Percentiles rank a stretch among this genome's conserved stretches.
These are phyloP conservation scores for Meteorus colon DNA, from an alignment of 2,888 invertebrate species.

Conservation along the genomic window DNA sequence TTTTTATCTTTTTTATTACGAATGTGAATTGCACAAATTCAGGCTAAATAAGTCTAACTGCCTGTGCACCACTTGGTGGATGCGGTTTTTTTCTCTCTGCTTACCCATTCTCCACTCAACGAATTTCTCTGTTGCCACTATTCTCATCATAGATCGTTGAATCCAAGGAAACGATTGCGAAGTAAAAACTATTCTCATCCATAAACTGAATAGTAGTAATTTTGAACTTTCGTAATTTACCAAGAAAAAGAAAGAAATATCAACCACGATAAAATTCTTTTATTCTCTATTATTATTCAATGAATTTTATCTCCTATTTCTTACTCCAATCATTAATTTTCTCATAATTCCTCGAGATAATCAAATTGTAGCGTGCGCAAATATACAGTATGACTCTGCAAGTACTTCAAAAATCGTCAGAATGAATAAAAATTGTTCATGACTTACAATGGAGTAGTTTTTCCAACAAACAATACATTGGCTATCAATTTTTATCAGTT, in stretches of 20 bases:
- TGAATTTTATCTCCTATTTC: neutral
- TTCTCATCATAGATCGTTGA: constrained; percentile 9
- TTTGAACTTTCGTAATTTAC: constrained; percentile 10
- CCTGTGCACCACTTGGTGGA: constrained; percentile 5
- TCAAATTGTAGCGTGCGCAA: too few species aligned
- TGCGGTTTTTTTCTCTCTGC: constrained; percentile 6
- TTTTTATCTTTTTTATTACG: constrained; percentile 15
- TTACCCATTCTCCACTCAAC: neutral
- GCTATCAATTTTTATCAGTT: too few species aligned
- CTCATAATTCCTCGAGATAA: too few species aligned
- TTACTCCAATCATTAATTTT: neutral
- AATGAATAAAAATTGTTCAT: too few species aligned
- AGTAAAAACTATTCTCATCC: neutral
- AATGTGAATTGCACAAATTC: neutral
- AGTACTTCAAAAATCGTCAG: too few species aligned
- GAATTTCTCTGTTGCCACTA: neutral
- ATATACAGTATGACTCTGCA: too few species aligned
- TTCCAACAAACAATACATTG: too few species aligned
- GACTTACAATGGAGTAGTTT: too few species aligned
- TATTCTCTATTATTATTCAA: neutral
- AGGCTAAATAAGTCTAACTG: constrained; percentile 25
- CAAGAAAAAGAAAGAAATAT: neutral
- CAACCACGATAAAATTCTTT: neutral
- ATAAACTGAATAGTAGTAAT: constrained; percentile 7
- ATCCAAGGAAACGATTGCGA: neutral